Conservation (phyloP, 2,888 invertebrate genomes). For the Cosmorhoe ocellata region DNA sequence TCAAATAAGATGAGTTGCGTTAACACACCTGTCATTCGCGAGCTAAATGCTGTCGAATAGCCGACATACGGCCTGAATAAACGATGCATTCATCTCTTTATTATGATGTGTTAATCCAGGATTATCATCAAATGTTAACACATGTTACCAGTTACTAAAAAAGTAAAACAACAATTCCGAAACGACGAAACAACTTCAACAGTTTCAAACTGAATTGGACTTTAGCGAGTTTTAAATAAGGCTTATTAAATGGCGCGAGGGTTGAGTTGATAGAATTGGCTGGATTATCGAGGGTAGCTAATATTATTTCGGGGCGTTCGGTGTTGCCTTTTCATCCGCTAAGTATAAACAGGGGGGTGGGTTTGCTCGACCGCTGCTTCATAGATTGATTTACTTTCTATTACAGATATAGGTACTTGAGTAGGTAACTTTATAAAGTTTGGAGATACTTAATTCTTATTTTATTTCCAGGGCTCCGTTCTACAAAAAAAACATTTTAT, state of each 20-base stretch:
- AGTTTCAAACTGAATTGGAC: slow-evolving; percentile 41
- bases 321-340: slow-evolving; percentile 82
- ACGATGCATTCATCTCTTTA: slow-evolving; percentile 80
- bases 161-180: slow-evolving; percentile 44
- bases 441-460: slow-evolving; percentile 33
- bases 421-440: slow-evolving; percentile 19
- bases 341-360: slow-evolving; percentile 82
- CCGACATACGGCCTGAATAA: slow-evolving; percentile 78
- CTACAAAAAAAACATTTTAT: neutral
- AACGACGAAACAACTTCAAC: slow-evolving; percentile 35
- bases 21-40: slow-evolving; percentile 69
- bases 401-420: slow-evolving; percentile 55
- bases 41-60: slow-evolving; percentile 68
- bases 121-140: slow-evolving; percentile 83
- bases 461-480: neutral
- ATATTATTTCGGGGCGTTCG: slow-evolving; percentile 81
- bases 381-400: slow-evolving; percentile 76
- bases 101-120: slow-evolving; percentile 82
- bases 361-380: slow-evolving; percentile 69
- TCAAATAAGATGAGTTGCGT: slow-evolving; percentile 67
- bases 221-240: slow-evolving; percentile 44
- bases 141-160: slow-evolving; percentile 81
- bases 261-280: slow-evolving; percentile 60
- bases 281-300: slow-evolving; percentile 80
- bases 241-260: slow-evolving; percentile 42